Evolutionary conservation across 2,797 vertebrate genomes (phyloP), one percentile per base, ranked within the genome.

Genomic region (Falco biarmicus): DNA sequence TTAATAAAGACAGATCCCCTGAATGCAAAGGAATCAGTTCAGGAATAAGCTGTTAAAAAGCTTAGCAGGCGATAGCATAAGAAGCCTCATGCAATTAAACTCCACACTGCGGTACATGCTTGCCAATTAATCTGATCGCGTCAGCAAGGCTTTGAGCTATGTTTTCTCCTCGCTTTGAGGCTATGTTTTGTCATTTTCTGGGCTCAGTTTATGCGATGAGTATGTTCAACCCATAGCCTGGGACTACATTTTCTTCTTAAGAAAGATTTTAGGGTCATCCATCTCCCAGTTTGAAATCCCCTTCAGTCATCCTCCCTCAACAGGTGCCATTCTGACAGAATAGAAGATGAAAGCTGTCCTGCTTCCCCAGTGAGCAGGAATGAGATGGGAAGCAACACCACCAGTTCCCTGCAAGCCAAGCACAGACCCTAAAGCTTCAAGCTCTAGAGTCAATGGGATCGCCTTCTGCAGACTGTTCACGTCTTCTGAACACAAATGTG

Each of bases 41-140:
- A 95, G 87, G 88, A 92, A 91, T 95, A 96, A 97, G 89, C 94
- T 93, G 93, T 91, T 97, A 96, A 96, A 96, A 96, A 88, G 96
- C 95, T 97, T 93, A 97, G 85, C 84, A 86, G 73, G 82, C 9
- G 1, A 91, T 88, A 92, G 93, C 87, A 90, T 86, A 87, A 96
- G 93, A 84, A 93, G 90, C 82, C 87, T 95, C 81, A 76, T 78
- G 71, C 87, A 97, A 96, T 96, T 95, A 93, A 93, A 95, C 87
- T 93, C 89, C 92, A 94, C 84, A 47, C 73, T 79, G 79, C 71
- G 73, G 84, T 82, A 88, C 6, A 4, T 11, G 12, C 84, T 91
- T 86, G 92, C 84, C 92, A 96, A 96, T 97, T 96, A 93, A 95
- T 93, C 79, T 93, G 76, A 96, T 93, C 94, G 92, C 41, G 32